Conservation (phyloP, 2,113 vertebrate genomes). For the Psettodes erumei region DNA sequence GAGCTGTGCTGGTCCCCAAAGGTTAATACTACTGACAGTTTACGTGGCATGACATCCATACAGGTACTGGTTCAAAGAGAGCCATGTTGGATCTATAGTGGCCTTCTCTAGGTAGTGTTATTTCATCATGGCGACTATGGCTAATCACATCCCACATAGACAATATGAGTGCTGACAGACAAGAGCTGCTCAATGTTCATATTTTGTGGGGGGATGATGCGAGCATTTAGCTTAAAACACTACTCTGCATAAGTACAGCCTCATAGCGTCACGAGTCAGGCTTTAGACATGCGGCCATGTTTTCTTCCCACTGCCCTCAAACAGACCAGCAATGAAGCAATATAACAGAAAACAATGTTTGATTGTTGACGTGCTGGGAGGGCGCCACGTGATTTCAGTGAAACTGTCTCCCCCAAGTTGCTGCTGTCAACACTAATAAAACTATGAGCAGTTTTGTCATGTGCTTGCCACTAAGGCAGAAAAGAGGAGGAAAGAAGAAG, state of each 20-base stretch:
- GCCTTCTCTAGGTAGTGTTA: constrained; percentile 24
- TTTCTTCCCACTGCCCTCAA: not conserved
- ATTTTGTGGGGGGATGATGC: no score
- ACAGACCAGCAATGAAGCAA: not conserved
- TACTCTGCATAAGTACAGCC: not conserved
- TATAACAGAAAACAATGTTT: not conserved
- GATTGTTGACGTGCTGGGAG: constrained; percentile 6
- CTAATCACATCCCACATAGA: constrained; percentile 11
- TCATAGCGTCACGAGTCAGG: not conserved
- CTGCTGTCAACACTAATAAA: constrained; percentile 6
- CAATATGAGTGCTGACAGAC: not conserved
- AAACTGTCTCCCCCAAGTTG: not conserved
- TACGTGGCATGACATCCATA: constrained; percentile 43
- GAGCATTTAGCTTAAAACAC: not conserved
- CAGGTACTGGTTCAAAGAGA: constrained; percentile 11
- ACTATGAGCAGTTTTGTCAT: not conserved
- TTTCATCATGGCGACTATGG: constrained; percentile 4
- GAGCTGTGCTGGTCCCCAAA: constrained; percentile 39
- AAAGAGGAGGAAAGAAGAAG: not conserved
- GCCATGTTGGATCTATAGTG: constrained; percentile 38
- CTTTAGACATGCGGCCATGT: not conserved
- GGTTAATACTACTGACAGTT: constrained; percentile 63
- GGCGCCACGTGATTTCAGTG: not conserved
- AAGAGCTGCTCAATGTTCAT: constrained; percentile 13
- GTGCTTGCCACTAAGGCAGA: not conserved